Evolutionary conservation across 2,113 vertebrate genomes (phyloP).

Genomic region (Helogale parvula): DNA sequence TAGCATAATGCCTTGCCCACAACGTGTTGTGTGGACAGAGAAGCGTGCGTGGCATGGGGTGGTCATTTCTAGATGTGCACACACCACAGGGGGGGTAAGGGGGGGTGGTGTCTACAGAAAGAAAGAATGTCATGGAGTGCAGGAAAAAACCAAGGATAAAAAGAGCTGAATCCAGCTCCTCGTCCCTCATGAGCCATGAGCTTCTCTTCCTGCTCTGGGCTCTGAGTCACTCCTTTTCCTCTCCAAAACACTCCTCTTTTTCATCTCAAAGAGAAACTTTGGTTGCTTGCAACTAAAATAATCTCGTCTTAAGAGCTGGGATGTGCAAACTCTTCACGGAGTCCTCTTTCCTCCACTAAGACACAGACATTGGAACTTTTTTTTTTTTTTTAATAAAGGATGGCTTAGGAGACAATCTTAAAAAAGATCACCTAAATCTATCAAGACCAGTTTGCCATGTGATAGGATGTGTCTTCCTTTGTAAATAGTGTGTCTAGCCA

Average conservation of each 20-base stretch:
- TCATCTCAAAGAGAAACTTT: slow-evolving; percentile 46
- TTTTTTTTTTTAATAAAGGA: not conserved
- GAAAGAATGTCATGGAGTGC: not conserved
- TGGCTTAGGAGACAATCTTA: not conserved
- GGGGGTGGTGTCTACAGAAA: not conserved
- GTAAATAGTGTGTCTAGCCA: not conserved
- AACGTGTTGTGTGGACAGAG: not conserved
- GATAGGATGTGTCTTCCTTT: not conserved
- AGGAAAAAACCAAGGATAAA: not conserved
- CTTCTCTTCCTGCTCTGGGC: not conserved
- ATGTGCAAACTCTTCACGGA: not conserved
- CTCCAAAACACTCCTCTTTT: slow-evolving; percentile 34
- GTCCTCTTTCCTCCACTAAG: not conserved
- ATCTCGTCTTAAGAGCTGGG: slow-evolving; percentile 15
- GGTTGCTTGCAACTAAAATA: slow-evolving; percentile 53
- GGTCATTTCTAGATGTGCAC: not conserved
- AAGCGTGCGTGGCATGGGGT: rapidly evolving
- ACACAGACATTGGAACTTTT: not conserved
- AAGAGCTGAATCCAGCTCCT: not conserved
- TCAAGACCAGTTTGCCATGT: not conserved
- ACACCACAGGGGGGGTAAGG: not conserved
- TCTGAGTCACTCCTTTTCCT: slow-evolving; percentile 27
- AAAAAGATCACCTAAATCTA: not conserved
- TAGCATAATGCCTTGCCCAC: not conserved
- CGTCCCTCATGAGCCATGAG: not conserved